Conservation (phyloP, 2,888 invertebrate species). For the Venusia cambrica region DNA sequence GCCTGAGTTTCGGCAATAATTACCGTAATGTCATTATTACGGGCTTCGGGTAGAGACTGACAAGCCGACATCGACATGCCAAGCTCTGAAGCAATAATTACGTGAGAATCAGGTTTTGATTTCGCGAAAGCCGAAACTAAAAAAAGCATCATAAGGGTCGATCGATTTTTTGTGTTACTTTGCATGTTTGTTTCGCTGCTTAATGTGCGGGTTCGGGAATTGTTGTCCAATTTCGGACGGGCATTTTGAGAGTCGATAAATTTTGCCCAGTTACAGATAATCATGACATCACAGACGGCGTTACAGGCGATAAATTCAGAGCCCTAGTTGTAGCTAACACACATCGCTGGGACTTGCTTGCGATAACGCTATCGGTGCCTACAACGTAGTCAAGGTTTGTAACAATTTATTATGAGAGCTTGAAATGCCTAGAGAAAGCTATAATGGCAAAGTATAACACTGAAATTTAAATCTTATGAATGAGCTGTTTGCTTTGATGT, state of each 20-base stretch:
- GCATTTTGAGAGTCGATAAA: slow-evolving; percentile 19
- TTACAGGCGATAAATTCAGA: slow-evolving; percentile 17
- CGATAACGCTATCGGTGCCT: slow-evolving; percentile 17
- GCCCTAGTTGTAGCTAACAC: slow-evolving; percentile 17
- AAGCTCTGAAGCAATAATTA: slow-evolving; percentile 27
- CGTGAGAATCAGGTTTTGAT: slow-evolving; percentile 32
- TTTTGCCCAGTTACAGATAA: slow-evolving; percentile 20
- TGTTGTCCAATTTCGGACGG: slow-evolving; percentile 19
- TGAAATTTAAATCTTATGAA: too few species aligned
- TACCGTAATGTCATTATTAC: slow-evolving; percentile 35
- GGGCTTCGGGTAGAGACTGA: slow-evolving; percentile 18
- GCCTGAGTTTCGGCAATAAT: slow-evolving; percentile 30
- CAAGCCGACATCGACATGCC: slow-evolving; percentile 25
- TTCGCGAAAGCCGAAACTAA: slow-evolving; percentile 27
- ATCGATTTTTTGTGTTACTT: slow-evolving; percentile 22
- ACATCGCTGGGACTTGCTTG: slow-evolving; percentile 13
- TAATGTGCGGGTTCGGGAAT: slow-evolving; percentile 18
- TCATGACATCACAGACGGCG: slow-evolving; percentile 16
- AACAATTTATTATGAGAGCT: slow-evolving; percentile 11
- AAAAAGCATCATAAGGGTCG: slow-evolving; percentile 20
- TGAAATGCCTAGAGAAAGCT: neutral
- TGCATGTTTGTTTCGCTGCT: slow-evolving; percentile 23
- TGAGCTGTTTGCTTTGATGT: too few species aligned
- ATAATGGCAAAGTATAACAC: neutral
- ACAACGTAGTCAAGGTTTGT: slow-evolving; percentile 7